A percentile compares a stretch with the other conserved stretches of the same genome.
phyloP scores from a whole-genome alignment of 2,888 invertebrate genomes.

The Nasonovia ribisnigri region DNA sequence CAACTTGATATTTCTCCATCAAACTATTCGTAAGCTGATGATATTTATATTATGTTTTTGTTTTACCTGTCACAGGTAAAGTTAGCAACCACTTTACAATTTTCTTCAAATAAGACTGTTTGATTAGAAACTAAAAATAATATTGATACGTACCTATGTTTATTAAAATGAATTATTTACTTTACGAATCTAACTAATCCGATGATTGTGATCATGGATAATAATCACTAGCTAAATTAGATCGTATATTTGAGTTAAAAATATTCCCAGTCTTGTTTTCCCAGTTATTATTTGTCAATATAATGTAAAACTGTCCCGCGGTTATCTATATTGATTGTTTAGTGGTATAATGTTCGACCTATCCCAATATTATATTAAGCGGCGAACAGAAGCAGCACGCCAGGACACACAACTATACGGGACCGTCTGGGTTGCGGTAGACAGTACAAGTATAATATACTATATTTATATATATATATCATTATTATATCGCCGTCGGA shows the following conservation, averaged over 20 bases:
- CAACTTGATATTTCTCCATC: not conserved
- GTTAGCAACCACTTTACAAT: not conserved
- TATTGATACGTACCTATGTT: not conserved
- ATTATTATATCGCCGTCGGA: slow-evolving; percentile 3
- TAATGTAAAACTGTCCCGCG: not conserved
- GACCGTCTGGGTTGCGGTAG: not conserved
- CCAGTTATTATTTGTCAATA: not conserved
- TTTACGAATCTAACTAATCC: not conserved
- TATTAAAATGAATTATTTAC: not conserved
- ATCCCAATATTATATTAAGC: not conserved
- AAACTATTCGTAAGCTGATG: not conserved
- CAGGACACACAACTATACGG: not conserved
- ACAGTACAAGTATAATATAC: not conserved
- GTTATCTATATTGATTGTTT: not conserved
- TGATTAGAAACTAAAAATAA: not conserved
- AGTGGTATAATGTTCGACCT: not conserved
- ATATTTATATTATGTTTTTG: not conserved
- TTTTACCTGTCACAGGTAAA: not conserved
- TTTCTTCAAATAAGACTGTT: not conserved
- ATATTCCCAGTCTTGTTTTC: too few relatives aligned
- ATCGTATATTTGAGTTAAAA: not conserved
- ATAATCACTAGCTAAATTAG: not conserved
- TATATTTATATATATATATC: not conserved
- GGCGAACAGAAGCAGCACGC: not conserved
- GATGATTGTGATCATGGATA: too few relatives aligned